Percentiles rank a stretch among this genome's conserved stretches.
Conservation (phyloP, 2,113 vertebrate species). For the Martes martes region DNA sequence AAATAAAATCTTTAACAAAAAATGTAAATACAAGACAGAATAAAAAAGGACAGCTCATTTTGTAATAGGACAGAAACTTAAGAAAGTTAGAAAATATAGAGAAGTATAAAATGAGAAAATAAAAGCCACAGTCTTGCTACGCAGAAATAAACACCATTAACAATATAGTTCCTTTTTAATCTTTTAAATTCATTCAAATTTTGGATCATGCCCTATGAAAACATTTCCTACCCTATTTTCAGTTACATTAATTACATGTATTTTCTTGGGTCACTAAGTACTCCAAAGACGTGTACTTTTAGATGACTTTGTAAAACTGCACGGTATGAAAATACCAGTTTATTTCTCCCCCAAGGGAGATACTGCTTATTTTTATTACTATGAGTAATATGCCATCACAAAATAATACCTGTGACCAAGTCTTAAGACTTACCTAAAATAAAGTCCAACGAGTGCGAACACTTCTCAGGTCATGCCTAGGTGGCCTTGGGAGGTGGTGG, state of each 20-base stretch:
- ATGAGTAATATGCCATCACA: accelerated
- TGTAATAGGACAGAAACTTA: neutral
- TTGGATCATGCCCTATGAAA: neutral
- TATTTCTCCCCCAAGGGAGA: neutral
- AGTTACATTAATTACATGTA: neutral
- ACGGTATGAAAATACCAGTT: neutral
- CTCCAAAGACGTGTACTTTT: neutral
- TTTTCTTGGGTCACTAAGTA: neutral
- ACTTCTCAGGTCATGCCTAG: neutral
- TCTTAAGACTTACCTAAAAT: neutral
- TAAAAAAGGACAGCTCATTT: neutral
- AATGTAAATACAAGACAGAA: neutral
- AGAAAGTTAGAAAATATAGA: neutral
- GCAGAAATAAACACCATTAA: neutral
- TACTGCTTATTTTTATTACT: neutral
- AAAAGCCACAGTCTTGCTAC: neutral
- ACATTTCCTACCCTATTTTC: neutral
- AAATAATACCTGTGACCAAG: neutral
- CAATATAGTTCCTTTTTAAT: neutral
- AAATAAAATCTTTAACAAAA: neutral
- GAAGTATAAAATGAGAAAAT: neutral
- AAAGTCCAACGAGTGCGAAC: neutral
- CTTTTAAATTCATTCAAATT: neutral
- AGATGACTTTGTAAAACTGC: neutral
- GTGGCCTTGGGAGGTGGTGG: neutral